These are phyloP conservation scores for Drymonia ruficornis DNA, from an alignment of 2,888 invertebrate species.

Conservation along the genomic window DNA sequence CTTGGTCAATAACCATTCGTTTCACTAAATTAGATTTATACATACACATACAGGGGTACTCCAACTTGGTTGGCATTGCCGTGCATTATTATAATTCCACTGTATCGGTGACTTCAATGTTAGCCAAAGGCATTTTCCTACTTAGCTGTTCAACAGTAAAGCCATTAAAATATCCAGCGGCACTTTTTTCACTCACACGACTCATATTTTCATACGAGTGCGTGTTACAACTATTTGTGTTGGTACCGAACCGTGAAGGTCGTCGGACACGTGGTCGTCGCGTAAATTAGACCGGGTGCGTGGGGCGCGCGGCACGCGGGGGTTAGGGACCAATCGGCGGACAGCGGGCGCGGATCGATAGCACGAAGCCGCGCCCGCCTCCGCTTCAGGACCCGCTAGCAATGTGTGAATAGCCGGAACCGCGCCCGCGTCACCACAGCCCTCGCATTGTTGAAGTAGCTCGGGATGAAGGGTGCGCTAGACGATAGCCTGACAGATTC, in stretches of 20 bases:
- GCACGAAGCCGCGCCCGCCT: slow-evolving; percentile 48
- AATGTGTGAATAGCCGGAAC: slow-evolving; percentile 36
- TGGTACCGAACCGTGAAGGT: slow-evolving; percentile 57
- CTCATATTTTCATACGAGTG: slow-evolving; percentile 26
- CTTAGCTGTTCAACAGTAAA: background rate
- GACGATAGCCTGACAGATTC: slow-evolving; percentile 8
- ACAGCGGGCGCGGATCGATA: slow-evolving; percentile 53
- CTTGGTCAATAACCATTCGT: too few species aligned
- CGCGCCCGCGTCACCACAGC: slow-evolving; percentile 35
- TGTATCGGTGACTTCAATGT: too few species aligned
- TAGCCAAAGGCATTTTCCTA: background rate
- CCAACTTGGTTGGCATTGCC: too few species aligned
- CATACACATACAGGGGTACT: too few species aligned
- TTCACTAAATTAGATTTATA: too few species aligned
- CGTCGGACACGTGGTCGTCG: slow-evolving; percentile 61
- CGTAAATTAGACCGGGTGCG: slow-evolving; percentile 54
- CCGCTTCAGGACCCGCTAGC: slow-evolving; percentile 45
- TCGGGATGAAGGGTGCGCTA: slow-evolving; percentile 11
- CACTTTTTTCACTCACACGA: slow-evolving; percentile 16
- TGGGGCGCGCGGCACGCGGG: slow-evolving; percentile 43
- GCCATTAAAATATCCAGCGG: slow-evolving; percentile 7
- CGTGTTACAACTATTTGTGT: slow-evolving; percentile 38
- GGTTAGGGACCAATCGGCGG: slow-evolving; percentile 46
- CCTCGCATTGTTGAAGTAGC: slow-evolving; percentile 30
- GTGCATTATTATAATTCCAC: too few species aligned